Conservation (phyloP, 2,797 vertebrate genomes). For the Leptodactylus fallax region DNA sequence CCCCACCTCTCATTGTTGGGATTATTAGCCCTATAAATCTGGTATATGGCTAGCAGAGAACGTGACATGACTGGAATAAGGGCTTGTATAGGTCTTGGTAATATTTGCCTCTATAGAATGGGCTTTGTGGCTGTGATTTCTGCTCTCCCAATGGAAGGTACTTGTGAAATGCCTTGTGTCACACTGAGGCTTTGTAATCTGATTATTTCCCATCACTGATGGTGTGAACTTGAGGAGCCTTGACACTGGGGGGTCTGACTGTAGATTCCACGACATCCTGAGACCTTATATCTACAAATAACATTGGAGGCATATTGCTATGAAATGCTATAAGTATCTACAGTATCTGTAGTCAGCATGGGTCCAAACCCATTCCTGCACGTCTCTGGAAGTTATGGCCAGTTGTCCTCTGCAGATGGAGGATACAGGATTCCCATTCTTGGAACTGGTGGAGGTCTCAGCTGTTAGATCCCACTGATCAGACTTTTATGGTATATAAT, state of each 20-base stretch:
- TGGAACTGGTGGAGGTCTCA: not conserved
- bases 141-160: conserved; percentile 14
- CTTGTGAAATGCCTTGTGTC: conserved; percentile 1
- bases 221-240: conserved; percentile 1
- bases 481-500: not conserved
- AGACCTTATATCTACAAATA: too few species aligned
- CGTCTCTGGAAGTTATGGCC: too few species aligned
- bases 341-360: too few species aligned
- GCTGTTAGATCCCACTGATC: not conserved
- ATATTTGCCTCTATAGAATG: too few species aligned
- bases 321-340: too few species aligned
- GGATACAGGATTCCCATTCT: too few species aligned
- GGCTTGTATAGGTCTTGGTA: not conserved
- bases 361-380: too few species aligned
- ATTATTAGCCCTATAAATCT: not conserved
- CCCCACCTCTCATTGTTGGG: not conserved
- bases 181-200: conserved; percentile 19
- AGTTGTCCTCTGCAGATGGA: too few species aligned
- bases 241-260: not conserved
- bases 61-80: too few species aligned
- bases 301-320: too few species aligned
- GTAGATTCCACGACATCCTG: too few species aligned
- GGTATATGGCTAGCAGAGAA: not conserved
- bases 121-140: not conserved
- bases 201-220: conserved; percentile 21